Base-by-base conservation (phyloP, 2,113 vertebrate species). In the Corythoichthys haematopterus region DNA sequence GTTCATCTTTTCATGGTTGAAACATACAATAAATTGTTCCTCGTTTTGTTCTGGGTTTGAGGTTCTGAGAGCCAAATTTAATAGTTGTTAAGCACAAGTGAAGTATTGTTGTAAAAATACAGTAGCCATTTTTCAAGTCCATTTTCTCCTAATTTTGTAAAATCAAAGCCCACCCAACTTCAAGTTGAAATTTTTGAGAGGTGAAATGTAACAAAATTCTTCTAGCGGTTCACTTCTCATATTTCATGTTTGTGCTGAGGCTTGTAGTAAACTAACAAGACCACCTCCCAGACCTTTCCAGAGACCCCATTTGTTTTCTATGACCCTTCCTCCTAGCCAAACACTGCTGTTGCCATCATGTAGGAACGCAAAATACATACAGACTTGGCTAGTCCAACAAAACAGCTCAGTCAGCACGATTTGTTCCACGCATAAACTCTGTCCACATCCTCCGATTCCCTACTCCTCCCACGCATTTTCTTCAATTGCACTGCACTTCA, bases 401-500 rank as follows among this genome's bases (percentile, higher is more conserved):
- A 84, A 76, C 1, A 14, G 70, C 80, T 64, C 55, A 70, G 71
- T 91, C 86, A 88, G 85, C 84, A 84, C 65, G 78, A 74, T 83
- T 78, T 74, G 77, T 80, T 65, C 79, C 72, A 70, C 46, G 69
- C 79, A 82, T 66, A 80, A 69, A 67, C 74, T 74, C 58, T 6
- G 5, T 78, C 85, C 80, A 70, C 2, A 79, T 68, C 66, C 66
- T 11, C 71, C 70, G 38, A 6, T 79, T 68, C 76, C 77, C 43
- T 52, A 37, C 68, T 46, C 67, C 63, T 66, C 72, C 69, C 62
- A 78, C 76, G 47, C 43, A 69, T 78, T 65, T 73, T 76, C 71
- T 77, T 76, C 87, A 84, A 87, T 87, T 78, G 83, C 75, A 75
- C 84, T 89, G 79, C 76, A 82, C 82, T 87, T 84, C 79, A 87